Conservation (phyloP, 2,797 vertebrate species). For the Adrianichthys oophorus region DNA sequence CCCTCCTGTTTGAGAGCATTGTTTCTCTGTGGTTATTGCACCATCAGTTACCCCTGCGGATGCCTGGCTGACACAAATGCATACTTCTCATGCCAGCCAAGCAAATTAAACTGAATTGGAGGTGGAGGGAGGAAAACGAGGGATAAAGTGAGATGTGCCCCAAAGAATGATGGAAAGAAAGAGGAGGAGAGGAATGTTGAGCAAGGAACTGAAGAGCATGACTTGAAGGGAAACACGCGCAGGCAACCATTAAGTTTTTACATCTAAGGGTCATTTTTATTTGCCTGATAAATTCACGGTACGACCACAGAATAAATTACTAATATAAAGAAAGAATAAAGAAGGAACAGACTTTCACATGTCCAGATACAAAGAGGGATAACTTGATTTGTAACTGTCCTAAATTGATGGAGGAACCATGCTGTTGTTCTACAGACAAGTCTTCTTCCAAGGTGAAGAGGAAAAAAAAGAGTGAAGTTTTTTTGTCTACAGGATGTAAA, state of each 20-base stretch:
- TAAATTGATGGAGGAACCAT: too few relatives aligned
- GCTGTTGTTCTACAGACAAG: too few relatives aligned
- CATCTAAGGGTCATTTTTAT: conserved; percentile 7
- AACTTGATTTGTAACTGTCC: too few relatives aligned
- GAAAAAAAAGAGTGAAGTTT: too few relatives aligned
- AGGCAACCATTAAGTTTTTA: conserved; percentile 8
- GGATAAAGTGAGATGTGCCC: conserved; percentile 54
- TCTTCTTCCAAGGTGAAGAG: too few relatives aligned
- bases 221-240: conserved; percentile 12
- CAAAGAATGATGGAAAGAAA: conserved; percentile 17
- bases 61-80: conserved; percentile 65
- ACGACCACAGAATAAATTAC: too few relatives aligned
- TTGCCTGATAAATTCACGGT: background rate
- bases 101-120: conserved; percentile 67
- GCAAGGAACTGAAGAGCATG: conserved; percentile 32
- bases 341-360: too few relatives aligned
- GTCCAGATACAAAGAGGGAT: too few relatives aligned
- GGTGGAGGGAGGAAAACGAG: conserved; percentile 43
- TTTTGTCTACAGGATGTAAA: too few relatives aligned
- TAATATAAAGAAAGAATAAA: too few relatives aligned
- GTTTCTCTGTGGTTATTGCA: conserved; percentile 70
- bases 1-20: conserved; percentile 66
- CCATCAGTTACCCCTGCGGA: conserved; percentile 65
- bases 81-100: conserved; percentile 61
- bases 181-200: conserved; percentile 21